phyloP scores from a whole-genome alignment of 2,888 invertebrate genomes.

The Drosophila formosana region DNA sequence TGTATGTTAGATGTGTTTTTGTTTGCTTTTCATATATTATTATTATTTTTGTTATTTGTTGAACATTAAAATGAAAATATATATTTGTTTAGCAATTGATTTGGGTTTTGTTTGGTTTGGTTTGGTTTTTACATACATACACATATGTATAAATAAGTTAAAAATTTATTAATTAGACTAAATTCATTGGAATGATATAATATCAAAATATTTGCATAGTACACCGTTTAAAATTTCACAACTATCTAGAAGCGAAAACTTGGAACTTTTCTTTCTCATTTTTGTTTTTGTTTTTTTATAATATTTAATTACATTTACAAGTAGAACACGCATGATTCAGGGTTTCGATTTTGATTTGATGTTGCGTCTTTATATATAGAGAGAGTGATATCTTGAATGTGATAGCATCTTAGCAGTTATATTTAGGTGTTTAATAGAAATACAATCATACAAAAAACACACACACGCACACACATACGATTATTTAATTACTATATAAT shows the following conservation, averaged over 20 bases:
- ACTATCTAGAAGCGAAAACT: constrained; percentile 79
- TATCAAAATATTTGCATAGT: constrained; percentile 82
- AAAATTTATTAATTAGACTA: constrained; percentile 83
- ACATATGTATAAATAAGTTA: constrained; percentile 80
- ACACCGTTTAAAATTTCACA: constrained; percentile 80
- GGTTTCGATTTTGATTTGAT: constrained; percentile 49
- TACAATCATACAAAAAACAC: constrained; percentile 47
- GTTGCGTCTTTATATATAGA: constrained; percentile 34
- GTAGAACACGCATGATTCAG: constrained; percentile 63
- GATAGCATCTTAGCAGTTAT: constrained; percentile 31
- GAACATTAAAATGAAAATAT: constrained; percentile 80
- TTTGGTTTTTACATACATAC: constrained; percentile 58
- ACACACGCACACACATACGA: constrained; percentile 38
- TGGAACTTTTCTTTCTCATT: constrained; percentile 58
- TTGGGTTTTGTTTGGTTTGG: constrained; percentile 27
- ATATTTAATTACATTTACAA: constrained; percentile 60
- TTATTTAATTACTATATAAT: constrained; percentile 41
- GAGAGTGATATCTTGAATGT: constrained; percentile 27
- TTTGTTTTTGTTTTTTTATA: constrained; percentile 4
- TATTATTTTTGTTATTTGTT: constrained; percentile 57
- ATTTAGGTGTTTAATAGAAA: constrained; percentile 41
- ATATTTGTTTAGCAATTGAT: constrained; percentile 64
- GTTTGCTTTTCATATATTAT: constrained; percentile 9
- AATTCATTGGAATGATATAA: constrained; percentile 84
- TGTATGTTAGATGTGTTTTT: constrained; percentile 53